A percentile compares a stretch with the other conserved stretches of the same genome.
These are phyloP conservation scores for Colletes collaris DNA, from an alignment of 2,888 invertebrate species.

Conservation along the genomic window DNA sequence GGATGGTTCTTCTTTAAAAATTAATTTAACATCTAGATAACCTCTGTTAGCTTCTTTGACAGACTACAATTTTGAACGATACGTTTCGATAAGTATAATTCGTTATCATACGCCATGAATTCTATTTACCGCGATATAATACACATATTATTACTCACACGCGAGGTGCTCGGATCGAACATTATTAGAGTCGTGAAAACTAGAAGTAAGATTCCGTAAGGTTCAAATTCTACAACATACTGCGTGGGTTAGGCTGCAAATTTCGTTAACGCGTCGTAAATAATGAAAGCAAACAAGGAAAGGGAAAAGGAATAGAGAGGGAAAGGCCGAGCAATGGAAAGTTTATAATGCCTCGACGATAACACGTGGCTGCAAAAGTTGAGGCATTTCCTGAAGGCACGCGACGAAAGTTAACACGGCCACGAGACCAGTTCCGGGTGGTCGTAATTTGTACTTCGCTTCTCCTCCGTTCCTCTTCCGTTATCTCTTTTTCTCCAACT, in stretches of 20 bases:
- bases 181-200: neutral
- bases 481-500: conserved; percentile 55
- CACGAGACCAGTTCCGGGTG: conserved; percentile 68
- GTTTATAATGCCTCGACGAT: conserved; percentile 66
- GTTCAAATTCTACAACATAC: conserved; percentile 4
- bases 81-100: too few species aligned
- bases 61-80: too few species aligned
- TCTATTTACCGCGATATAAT: too few species aligned
- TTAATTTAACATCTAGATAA: too few species aligned
- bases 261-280: conserved; percentile 46
- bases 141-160: too few species aligned
- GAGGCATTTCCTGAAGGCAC: conserved; percentile 67
- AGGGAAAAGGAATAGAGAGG: conserved; percentile 40
- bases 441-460: conserved; percentile 67
- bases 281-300: conserved; percentile 39
- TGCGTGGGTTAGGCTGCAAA: conserved; percentile 32
- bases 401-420: conserved; percentile 67
- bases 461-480: conserved; percentile 5
- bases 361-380: conserved; percentile 67
- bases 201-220: neutral
- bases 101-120: too few species aligned
- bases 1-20: too few species aligned
- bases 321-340: conserved; percentile 61
- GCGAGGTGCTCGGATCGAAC: too few species aligned
- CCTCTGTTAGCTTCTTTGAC: too few species aligned